These are phyloP conservation scores for Alauda arvensis DNA, from an alignment of 2,797 vertebrate species.

Conservation along the genomic window DNA sequence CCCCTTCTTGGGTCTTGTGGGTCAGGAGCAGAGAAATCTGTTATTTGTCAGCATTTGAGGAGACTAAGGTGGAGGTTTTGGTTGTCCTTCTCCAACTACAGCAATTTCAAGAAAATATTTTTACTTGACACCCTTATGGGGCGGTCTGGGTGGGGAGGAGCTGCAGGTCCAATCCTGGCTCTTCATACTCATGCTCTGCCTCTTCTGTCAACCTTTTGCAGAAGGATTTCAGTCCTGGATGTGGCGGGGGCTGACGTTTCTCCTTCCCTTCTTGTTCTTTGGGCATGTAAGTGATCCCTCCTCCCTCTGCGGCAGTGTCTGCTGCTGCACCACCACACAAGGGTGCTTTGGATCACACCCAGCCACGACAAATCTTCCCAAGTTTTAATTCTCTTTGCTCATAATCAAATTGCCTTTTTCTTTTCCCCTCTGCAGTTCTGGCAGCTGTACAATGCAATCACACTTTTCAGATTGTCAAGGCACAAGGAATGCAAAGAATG, in stretches of 20 bases:
- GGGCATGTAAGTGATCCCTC: conserved; percentile 85
- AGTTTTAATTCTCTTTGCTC: background rate
- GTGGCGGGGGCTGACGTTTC: conserved; percentile 97
- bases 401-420: background rate
- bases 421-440: conserved; percentile 82
- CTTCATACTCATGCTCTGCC: background rate
- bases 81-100: background rate
- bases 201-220: conserved; percentile 63
- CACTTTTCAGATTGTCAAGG: conserved; percentile 86
- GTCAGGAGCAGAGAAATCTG: background rate
- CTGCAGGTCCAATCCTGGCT: background rate
- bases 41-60: background rate
- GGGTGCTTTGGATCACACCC: background rate
- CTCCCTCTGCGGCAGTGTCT: rapidly evolving
- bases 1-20: background rate
- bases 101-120: background rate
- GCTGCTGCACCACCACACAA: background rate
- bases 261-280: conserved; percentile 95
- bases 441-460: conserved; percentile 95
- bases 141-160: background rate
- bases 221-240: conserved; percentile 99
- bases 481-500: conserved; percentile 93
- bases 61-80: background rate
- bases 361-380: background rate
- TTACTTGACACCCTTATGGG: background rate